Evolutionary conservation across 2,888 invertebrate genomes (phyloP).

Genomic region (Caradrina clavipalpis): DNA sequence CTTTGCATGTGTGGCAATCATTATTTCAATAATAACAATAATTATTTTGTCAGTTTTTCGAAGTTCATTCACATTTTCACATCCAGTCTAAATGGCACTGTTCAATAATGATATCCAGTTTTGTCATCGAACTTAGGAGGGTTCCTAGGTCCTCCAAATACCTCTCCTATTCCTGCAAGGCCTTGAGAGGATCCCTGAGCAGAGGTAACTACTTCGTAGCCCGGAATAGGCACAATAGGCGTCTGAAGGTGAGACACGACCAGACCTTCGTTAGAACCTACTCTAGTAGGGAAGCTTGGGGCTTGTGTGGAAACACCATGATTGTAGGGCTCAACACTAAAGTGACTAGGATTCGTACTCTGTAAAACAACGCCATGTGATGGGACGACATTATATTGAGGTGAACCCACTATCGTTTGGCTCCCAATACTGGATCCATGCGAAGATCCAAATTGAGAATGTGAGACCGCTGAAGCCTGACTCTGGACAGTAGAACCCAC

Average conservation of each 20-base stretch:
- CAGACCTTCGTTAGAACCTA: conserved; percentile 11
- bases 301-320: conserved; percentile 21
- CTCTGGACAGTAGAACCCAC: conserved; percentile 18
- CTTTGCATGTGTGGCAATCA: not conserved
- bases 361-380: conserved; percentile 15
- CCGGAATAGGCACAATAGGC: conserved; percentile 52
- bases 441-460: conserved; percentile 53
- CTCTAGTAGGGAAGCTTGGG: conserved; percentile 7
- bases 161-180: conserved; percentile 74
- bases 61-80: conserved; percentile 28
- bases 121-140: conserved; percentile 81
- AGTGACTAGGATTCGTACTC: conserved; percentile 36
- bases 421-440: conserved; percentile 18
- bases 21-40: not conserved
- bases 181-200: conserved; percentile 39
- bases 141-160: conserved; percentile 79
- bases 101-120: conserved; percentile 85
- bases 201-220: conserved; percentile 52
- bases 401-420: conserved; percentile 29
- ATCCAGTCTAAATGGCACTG: conserved; percentile 64
- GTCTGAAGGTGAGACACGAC: conserved; percentile 34
- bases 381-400: conserved; percentile 26
- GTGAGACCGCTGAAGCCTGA: conserved; percentile 29
- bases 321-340: conserved; percentile 20
- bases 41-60: conserved; percentile 8